A percentile compares a stretch with the other conserved stretches of the same genome.
phyloP scores from a whole-genome alignment of 2,888 invertebrate species.

The Sarcophaga caerulescens region DNA sequence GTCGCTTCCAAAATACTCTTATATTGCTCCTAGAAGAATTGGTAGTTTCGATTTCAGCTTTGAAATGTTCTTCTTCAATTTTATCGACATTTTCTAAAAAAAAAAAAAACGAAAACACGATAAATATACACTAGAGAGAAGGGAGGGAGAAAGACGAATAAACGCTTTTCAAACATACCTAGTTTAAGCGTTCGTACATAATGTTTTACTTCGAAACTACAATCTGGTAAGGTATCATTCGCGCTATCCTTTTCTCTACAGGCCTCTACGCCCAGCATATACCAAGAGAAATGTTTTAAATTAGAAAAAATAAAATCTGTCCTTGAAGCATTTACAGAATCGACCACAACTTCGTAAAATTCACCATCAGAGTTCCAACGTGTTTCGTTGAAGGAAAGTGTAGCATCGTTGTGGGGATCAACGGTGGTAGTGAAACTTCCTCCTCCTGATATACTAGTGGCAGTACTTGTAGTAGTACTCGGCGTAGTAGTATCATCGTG shows the following conservation, averaged over 20 bases:
- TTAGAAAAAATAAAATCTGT: constrained; percentile 83
- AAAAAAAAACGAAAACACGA: constrained; percentile 20
- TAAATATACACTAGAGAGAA: background rate
- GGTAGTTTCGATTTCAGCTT: constrained; percentile 76
- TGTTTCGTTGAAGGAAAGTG: constrained; percentile 76
- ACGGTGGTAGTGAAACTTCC: constrained; percentile 14
- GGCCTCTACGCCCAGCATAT: constrained; percentile 88
- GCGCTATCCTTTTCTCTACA: constrained; percentile 87
- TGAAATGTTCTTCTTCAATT: constrained; percentile 82
- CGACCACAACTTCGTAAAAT: constrained; percentile 71
- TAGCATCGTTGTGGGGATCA: constrained; percentile 35
- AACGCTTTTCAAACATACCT: constrained; percentile 73
- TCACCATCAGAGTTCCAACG: constrained; percentile 67
- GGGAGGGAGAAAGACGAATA: background rate
- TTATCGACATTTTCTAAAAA: constrained; percentile 86
- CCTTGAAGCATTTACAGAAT: constrained; percentile 74
- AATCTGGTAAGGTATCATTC: constrained; percentile 76
- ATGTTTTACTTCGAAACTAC: constrained; percentile 82
- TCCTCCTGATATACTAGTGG: background rate
- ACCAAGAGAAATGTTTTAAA: constrained; percentile 89
- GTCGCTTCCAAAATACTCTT: constrained; percentile 90
- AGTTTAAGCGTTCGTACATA: constrained; percentile 82
- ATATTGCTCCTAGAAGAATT: constrained; percentile 83
- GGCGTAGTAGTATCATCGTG: constrained; percentile 37
- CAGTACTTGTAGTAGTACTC: constrained; percentile 26